A percentile compares a stretch with the other conserved stretches of the same genome.
Evolutionary conservation across 2,113 vertebrate genomes (phyloP).

Genomic region (Natator depressus): DNA sequence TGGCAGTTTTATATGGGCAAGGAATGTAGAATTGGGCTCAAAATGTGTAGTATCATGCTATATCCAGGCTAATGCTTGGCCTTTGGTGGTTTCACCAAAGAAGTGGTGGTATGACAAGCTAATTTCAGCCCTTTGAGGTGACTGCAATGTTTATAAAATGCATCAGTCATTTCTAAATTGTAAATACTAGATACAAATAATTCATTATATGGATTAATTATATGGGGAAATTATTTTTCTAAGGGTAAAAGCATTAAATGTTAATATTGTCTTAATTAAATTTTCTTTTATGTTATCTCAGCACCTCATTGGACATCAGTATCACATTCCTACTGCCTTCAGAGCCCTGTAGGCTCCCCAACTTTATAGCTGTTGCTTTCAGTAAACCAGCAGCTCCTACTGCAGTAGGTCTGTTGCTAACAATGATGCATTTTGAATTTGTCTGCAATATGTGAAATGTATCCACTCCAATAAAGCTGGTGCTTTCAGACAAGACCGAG

Average conservation of each 20-base stretch:
- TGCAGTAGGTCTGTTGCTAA: conserved; percentile 47
- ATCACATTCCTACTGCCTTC: conserved; percentile 44
- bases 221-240: not conserved
- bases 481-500: conserved; percentile 52
- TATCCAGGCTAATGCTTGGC: not conserved
- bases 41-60: fast-evolving
- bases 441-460: conserved; percentile 57
- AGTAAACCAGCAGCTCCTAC: conserved; percentile 47
- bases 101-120: conserved; percentile 20
- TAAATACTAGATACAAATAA: not conserved
- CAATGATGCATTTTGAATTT: conserved; percentile 45
- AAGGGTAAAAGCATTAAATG: not conserved
- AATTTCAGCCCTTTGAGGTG: conserved; percentile 34
- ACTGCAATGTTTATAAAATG: not conserved
- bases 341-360: conserved; percentile 66
- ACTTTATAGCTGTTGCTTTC: conserved; percentile 67
- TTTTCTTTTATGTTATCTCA: conserved; percentile 59
- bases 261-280: conserved; percentile 55
- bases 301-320: conserved; percentile 49
- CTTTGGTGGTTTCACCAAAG: not conserved
- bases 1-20: not conserved
- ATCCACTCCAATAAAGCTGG: conserved; percentile 19
- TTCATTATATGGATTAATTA: not conserved
- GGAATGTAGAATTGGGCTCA: fast-evolving
- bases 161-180: not conserved